Base-by-base conservation (phyloP, 2,113 vertebrate species). In the Climacteris rufus region DNA sequence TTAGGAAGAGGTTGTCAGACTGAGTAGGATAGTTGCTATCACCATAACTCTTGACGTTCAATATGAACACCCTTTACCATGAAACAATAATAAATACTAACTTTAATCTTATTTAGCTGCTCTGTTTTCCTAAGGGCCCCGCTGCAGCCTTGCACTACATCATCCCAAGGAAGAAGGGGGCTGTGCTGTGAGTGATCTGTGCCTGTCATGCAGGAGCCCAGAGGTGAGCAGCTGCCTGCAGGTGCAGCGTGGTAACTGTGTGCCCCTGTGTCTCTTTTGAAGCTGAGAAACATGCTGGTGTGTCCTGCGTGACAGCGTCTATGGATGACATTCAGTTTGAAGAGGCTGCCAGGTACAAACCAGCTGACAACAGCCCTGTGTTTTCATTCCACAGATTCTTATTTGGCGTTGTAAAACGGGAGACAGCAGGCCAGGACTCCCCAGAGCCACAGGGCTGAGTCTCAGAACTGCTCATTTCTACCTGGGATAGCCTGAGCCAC, bases 291-390 rank as follows among this genome's bases (percentile, higher is more conserved):
- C 98, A 99, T 90, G 98, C 98, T 54, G 98, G 98, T 24, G 57
- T 98, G 76, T 97, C 98, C 85, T 99, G 98, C 10, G 97, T 98
- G 40, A 98, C 98, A 13, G 98, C 90, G 6, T 99, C 98, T 25
- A 94, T 99, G 98, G 98, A 98, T 87, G 98, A 99, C 91, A 98
- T 98, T 45, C 98, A 97, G 45, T 98, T 99, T 97, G 98, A 98
- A 71, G 97, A 98, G 70, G 97, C 97, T 45, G 98, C 97, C 45
- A 98, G 97, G 98, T 99, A 97, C 52, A 39, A 27, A 59, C 17
- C 53, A 35, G 16, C 40, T 69, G 63, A 59, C 42, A 54, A 5
- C 27, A 53, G 33, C 52, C 31, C 22, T 63, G 16, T 18, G 20
- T 64, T 82, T 63, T 27, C 27, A 8, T 33, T 75, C 47, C 40